Evolutionary conservation across 2,888 invertebrate genomes (phyloP).

Genomic region (Odontocerum albicorne): DNA sequence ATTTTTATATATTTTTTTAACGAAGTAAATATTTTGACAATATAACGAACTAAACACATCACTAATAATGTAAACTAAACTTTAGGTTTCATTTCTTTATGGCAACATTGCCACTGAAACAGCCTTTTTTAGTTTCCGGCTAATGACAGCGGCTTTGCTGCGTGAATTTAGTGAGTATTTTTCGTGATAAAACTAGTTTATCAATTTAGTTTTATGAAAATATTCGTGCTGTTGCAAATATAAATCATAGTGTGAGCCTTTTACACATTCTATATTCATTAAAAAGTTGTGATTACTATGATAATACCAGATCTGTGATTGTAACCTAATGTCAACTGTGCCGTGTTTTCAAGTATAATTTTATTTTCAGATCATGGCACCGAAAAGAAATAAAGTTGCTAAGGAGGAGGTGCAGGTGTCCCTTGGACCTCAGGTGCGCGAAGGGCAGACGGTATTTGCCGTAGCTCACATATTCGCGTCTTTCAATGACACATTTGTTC

Average conservation of each 20-base stretch:
- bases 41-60: too few relatives aligned
- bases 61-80: too few relatives aligned
- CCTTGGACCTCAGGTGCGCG: conserved; percentile 93
- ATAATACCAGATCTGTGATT: conserved; percentile 14
- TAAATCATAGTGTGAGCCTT: not conserved
- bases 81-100: too few relatives aligned
- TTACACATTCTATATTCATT: not conserved
- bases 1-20: too few relatives aligned
- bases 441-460: conserved; percentile 97
- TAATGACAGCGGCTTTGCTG: conserved; percentile 26
- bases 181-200: not conserved
- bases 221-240: not conserved
- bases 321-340: conserved; percentile 27
- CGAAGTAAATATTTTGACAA: too few relatives aligned
- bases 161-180: conserved; percentile 25
- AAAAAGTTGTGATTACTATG: conserved; percentile 14
- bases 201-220: too few relatives aligned
- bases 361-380: conserved; percentile 71
- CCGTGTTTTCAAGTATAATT: conserved; percentile 8
- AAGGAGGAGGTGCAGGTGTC: conserved; percentile 97
- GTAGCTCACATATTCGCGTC: conserved; percentile 99
- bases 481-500: conserved; percentile 99
- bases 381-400: conserved; percentile 94
- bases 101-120: too few relatives aligned
- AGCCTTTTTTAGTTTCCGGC: conserved; percentile 29